phyloP scores from a whole-genome alignment of 2,797 vertebrate species.

The Pseudocheirus occidentalis region DNA sequence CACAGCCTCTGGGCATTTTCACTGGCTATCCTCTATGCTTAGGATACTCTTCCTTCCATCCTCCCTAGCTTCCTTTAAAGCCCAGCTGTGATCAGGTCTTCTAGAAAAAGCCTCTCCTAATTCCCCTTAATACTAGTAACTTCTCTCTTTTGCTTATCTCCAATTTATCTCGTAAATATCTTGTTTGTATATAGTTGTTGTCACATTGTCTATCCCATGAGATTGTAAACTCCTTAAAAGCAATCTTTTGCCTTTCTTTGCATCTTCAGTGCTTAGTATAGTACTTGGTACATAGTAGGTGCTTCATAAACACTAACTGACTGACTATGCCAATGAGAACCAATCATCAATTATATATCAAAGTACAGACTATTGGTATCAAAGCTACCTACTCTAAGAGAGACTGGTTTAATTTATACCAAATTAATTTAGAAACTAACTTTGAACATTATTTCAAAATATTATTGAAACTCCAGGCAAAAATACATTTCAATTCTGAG shows the following conservation, averaged over 20 bases:
- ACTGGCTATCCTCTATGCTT: neutral
- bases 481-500: slow-evolving; percentile 43
- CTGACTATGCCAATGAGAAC: neutral
- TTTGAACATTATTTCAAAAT: slow-evolving; percentile 55
- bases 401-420: slow-evolving; percentile 28
- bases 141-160: neutral
- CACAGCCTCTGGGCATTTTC: neutral
- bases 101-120: neutral
- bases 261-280: neutral
- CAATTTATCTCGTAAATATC: neutral
- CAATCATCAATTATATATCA: slow-evolving; percentile 38
- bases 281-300: neutral
- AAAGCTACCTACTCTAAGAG: neutral
- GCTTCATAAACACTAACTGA: neutral
- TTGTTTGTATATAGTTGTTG: neutral
- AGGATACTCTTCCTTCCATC: neutral
- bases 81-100: neutral
- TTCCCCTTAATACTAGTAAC: neutral
- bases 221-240: neutral
- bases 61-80: neutral
- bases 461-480: slow-evolving; percentile 42
- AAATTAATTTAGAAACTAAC: slow-evolving; percentile 40
- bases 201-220: neutral
- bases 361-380: neutral
- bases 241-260: neutral